These are phyloP conservation scores for Eupithecia abbreviata DNA, from an alignment of 2,888 invertebrate species.

Conservation along the genomic window DNA sequence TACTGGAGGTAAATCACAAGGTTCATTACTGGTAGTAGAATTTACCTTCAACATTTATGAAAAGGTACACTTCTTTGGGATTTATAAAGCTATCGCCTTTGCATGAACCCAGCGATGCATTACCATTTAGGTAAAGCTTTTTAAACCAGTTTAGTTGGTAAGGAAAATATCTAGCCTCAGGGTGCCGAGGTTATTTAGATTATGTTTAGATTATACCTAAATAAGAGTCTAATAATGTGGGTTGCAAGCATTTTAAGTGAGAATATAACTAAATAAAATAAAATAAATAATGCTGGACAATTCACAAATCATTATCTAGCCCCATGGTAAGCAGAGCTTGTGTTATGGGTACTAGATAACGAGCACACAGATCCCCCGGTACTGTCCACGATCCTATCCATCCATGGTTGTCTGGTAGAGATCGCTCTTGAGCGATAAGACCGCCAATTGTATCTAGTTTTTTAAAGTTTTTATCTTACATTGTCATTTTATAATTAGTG, in stretches of 20 bases:
- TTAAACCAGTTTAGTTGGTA: background rate
- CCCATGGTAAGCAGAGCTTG: too few relatives aligned
- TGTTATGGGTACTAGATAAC: too few relatives aligned
- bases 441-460: too few relatives aligned
- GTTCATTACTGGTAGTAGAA: background rate
- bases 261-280: background rate
- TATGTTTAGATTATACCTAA: background rate
- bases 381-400: too few relatives aligned
- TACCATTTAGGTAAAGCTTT: conserved; percentile 10
- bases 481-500: too few relatives aligned
- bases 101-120: conserved; percentile 7
- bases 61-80: background rate
- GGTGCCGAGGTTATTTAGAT: background rate
- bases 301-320: too few relatives aligned
- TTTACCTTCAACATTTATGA: background rate
- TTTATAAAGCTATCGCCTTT: conserved; percentile 5
- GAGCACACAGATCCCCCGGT: too few relatives aligned
- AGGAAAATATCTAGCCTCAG: conserved; percentile 4
- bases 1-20: background rate
- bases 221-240: background rate
- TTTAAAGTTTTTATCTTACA: too few relatives aligned
- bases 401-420: too few relatives aligned
- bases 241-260: background rate
- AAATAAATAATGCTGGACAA: too few relatives aligned
- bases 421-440: too few relatives aligned